Evolutionary conservation across 2,888 invertebrate genomes (phyloP).

Genomic region (Archaeoteleia sp.): DNA sequence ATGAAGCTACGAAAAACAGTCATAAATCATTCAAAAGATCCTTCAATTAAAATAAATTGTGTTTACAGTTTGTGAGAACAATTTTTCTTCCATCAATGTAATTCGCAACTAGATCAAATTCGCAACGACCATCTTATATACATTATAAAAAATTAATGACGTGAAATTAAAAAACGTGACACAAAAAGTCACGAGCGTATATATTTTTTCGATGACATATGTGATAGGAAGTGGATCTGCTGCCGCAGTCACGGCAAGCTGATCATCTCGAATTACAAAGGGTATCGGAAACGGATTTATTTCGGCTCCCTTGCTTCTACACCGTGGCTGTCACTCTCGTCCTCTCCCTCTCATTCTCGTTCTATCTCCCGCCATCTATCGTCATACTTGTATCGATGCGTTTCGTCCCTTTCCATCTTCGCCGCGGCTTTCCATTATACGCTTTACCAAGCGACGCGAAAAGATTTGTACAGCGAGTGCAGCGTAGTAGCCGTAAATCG

Average conservation of each 20-base stretch:
- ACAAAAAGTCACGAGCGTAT: background rate
- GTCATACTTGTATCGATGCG: constrained; percentile 17
- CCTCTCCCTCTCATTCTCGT: constrained; percentile 18
- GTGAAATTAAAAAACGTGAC: no score
- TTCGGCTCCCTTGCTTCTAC: constrained; percentile 46
- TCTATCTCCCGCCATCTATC: constrained; percentile 1
- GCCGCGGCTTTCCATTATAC: constrained; percentile 53
- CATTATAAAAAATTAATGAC: no score
- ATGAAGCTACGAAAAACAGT: no score
- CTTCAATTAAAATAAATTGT: no score
- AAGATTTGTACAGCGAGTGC: constrained; percentile 56
- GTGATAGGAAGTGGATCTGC: constrained; percentile 45
- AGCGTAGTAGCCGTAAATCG: constrained; percentile 53
- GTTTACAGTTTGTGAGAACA: no score
- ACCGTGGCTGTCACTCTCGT: constrained; percentile 10
- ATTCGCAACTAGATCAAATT: no score
- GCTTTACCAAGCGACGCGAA: constrained; percentile 51
- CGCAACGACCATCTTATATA: no score
- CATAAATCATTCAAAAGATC: no score
- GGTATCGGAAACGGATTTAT: constrained; percentile 63
- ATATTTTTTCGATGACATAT: constrained; percentile 41
- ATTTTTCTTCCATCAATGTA: background rate
- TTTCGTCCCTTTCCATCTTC: constrained; percentile 33
- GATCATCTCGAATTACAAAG: constrained; percentile 75
- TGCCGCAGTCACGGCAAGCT: constrained; percentile 63